These are phyloP conservation scores for Mugil cephalus DNA, from an alignment of 2,113 vertebrate species.

Conservation along the genomic window DNA sequence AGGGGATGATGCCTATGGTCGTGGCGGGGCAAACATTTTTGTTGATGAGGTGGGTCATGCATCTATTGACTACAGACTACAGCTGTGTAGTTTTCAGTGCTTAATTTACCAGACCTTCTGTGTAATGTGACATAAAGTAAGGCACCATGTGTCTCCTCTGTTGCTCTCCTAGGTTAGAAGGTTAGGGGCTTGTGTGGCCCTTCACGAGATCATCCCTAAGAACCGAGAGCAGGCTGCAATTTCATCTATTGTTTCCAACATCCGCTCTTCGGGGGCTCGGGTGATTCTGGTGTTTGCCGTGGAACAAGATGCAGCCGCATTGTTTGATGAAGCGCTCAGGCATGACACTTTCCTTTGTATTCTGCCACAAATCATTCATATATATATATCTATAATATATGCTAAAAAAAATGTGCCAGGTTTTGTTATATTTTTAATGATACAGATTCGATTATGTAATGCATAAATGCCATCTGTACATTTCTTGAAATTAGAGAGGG, in stretches of 20 bases:
- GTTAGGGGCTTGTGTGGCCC: constrained; percentile 80
- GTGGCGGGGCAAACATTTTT: constrained; percentile 83
- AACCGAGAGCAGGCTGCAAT: constrained; percentile 72
- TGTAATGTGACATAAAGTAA: neutral
- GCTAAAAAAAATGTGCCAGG: too few species aligned
- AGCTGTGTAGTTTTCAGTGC: neutral
- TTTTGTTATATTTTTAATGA: neutral
- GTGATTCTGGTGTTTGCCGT: constrained; percentile 86
- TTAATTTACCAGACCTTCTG: too few species aligned
- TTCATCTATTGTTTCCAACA: constrained; percentile 77
- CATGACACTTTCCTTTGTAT: constrained; percentile 12
- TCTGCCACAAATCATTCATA: neutral
- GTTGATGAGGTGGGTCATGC: constrained; percentile 64
- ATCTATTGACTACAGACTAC: neutral
- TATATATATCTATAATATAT: neutral
- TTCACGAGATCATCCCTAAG: constrained; percentile 84
- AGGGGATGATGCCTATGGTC: constrained; percentile 85
- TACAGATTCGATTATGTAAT: neutral
- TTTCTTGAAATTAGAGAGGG: constrained; percentile 62
- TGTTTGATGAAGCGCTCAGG: constrained; percentile 80
- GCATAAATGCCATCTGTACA: neutral
- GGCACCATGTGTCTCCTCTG: neutral
- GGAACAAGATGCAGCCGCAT: constrained; percentile 82
- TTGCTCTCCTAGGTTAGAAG: constrained; percentile 60
- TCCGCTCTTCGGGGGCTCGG: constrained; percentile 75